Conservation (phyloP, 2,888 invertebrate species). For the Rosalia funebris region DNA sequence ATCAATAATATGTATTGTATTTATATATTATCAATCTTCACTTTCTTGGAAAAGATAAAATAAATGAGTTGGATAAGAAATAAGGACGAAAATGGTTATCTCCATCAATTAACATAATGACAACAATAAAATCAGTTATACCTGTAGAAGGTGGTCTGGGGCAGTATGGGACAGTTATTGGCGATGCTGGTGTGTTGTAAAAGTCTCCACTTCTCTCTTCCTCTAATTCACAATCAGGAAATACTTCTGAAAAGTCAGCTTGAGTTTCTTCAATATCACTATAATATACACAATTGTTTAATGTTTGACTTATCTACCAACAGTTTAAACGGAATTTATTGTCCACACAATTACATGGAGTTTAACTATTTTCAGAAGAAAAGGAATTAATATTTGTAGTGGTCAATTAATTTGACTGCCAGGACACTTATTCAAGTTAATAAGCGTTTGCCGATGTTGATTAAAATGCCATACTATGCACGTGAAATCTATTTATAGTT, state of each 20-base stretch:
- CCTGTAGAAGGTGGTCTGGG: conserved; percentile 81
- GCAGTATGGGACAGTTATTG: conserved; percentile 79
- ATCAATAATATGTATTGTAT: too few species aligned
- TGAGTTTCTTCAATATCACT: conserved; percentile 71
- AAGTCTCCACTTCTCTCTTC: conserved; percentile 62
- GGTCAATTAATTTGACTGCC: background rate
- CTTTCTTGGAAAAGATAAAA: too few species aligned
- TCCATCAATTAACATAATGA: too few species aligned
- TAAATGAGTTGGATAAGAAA: too few species aligned
- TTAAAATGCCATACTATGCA: conserved; percentile 7
- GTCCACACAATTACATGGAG: too few species aligned
- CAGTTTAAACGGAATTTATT: too few species aligned
- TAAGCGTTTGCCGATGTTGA: background rate
- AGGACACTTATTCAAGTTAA: background rate
- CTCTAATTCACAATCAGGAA: conserved; percentile 61
- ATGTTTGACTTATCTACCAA: too few species aligned
- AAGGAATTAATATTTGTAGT: too few species aligned
- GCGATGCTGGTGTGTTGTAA: conserved; percentile 75
- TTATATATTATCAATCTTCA: too few species aligned
- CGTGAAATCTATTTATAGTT: conserved; percentile 22
- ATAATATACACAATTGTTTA: conserved; percentile 31
- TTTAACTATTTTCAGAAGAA: too few species aligned
- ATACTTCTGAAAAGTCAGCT: conserved; percentile 73
- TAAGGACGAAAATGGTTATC: too few species aligned
- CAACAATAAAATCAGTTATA: conserved; percentile 54